Percentiles rank a stretch among this genome's conserved stretches.
These are phyloP conservation scores for Hemibates koningsi DNA, from an alignment of 2,113 vertebrate species.

Conservation along the genomic window DNA sequence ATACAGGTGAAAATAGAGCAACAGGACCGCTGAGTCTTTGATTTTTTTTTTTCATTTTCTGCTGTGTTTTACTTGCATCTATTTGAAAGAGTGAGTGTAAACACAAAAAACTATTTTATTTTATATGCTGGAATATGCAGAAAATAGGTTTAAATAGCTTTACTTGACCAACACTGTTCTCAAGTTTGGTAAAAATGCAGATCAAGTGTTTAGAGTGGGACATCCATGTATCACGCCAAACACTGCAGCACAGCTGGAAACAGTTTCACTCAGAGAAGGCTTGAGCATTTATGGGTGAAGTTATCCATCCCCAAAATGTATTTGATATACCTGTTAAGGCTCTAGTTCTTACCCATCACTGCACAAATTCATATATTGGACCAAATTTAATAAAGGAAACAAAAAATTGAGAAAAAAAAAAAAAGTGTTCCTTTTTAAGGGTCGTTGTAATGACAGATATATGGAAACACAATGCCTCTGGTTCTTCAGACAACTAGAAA, in stretches of 20 bases:
- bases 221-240: background rate
- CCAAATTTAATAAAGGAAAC: background rate
- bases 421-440: background rate
- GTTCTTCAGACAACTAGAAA: background rate
- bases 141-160: background rate
- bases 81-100: background rate
- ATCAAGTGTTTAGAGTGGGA: background rate
- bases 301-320: background rate
- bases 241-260: background rate
- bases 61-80: background rate
- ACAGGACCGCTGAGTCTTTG: too few species aligned
- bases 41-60: background rate
- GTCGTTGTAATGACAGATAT: background rate
- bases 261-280: background rate
- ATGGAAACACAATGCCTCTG: background rate
- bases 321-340: background rate
- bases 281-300: background rate
- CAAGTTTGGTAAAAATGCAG: background rate
- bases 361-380: background rate
- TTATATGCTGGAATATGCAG: background rate
- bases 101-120: background rate
- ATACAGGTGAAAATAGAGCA: too few species aligned
- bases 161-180: background rate
- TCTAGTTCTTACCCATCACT: background rate
- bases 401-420: background rate